Evolutionary conservation across 2,113 vertebrate species (phyloP).

Genomic region (Mustela nigripes): DNA sequence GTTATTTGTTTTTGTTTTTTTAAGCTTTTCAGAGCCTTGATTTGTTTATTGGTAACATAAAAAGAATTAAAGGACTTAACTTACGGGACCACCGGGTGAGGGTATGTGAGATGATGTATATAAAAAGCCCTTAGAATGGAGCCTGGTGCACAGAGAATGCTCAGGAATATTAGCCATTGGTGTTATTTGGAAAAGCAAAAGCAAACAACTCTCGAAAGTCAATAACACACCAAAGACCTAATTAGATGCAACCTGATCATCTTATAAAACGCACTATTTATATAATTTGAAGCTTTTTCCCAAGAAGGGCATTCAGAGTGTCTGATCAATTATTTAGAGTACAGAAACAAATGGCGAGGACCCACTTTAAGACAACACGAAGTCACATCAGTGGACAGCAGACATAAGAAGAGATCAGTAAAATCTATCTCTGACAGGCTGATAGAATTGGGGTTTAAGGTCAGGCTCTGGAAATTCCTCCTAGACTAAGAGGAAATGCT

Average conservation of each 20-base stretch:
- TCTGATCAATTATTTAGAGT: neutral
- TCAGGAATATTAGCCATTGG: neutral
- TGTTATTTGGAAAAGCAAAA: neutral
- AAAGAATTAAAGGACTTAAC: neutral
- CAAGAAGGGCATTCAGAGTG: neutral
- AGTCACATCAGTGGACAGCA: neutral
- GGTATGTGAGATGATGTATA: neutral
- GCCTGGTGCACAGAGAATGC: neutral
- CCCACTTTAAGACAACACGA: neutral
- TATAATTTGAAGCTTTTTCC: neutral
- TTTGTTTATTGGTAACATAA: neutral
- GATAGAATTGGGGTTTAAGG: neutral
- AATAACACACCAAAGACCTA: neutral
- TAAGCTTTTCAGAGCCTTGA: neutral
- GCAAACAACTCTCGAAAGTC: neutral
- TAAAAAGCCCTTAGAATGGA: neutral
- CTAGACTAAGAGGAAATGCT: conserved; percentile 1
- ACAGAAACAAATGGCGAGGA: neutral
- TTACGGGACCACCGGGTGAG: no score
- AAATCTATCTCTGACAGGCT: neutral
- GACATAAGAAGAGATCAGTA: neutral
- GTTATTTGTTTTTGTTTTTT: neutral
- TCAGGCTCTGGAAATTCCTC: conserved; percentile 38
- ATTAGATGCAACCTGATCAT: neutral
- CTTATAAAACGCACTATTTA: neutral